These are phyloP conservation scores for Mionectes macconnelli DNA, from an alignment of 2,113 vertebrate species.

Conservation along the genomic window DNA sequence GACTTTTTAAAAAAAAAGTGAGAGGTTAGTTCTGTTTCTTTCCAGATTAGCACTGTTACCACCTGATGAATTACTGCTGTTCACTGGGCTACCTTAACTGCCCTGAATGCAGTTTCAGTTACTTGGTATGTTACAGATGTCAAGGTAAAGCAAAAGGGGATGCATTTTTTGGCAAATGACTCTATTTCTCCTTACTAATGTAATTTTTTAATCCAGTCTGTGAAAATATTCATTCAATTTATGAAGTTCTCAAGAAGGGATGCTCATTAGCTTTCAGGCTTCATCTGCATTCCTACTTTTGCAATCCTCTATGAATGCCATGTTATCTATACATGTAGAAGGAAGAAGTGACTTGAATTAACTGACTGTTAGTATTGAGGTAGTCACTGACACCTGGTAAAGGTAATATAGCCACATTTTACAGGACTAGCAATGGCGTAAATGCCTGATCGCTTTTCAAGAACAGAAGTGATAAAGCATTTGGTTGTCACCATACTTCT, in stretches of 20 bases:
- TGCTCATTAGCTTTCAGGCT: not conserved
- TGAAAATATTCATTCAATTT: not conserved
- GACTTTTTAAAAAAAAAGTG: not conserved
- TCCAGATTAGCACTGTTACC: not conserved
- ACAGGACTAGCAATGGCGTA: not conserved
- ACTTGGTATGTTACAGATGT: not conserved
- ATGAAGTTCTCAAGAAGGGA: not conserved
- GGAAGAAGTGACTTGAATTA: not conserved
- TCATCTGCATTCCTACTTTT: not conserved
- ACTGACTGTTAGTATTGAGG: not conserved
- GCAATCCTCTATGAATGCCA: not conserved
- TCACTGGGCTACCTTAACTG: not conserved
- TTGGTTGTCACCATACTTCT: not conserved
- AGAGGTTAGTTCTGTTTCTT: not conserved
- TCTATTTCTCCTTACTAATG: not conserved
- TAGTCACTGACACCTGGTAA: not conserved
- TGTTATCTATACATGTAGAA: not conserved
- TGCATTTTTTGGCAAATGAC: not conserved
- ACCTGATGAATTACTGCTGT: not conserved
- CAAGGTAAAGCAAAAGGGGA: not conserved
- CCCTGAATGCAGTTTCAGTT: not conserved
- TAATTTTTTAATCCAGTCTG: not conserved
- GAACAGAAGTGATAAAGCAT: not conserved
- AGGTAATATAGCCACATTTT: not conserved
- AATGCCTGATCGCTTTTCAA: not conserved